Percentiles rank a stretch among this genome's conserved stretches.
These are phyloP conservation scores for Ceratosolen solmsi DNA, from an alignment of 1,140 invertebrate genomes.

Conservation along the genomic window DNA sequence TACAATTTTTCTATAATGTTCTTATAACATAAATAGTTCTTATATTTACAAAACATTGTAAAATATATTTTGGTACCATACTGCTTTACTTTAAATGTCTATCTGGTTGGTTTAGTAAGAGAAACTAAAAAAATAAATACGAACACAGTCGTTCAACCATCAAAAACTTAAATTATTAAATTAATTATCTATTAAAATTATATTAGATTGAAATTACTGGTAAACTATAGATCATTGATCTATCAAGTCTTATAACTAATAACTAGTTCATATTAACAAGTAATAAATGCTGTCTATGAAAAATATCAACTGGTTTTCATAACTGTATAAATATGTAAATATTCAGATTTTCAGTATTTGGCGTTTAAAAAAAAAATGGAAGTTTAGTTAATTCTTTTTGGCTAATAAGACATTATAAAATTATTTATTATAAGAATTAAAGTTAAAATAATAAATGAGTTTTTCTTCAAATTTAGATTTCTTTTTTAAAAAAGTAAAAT, in stretches of 20 bases:
- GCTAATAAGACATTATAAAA: no score
- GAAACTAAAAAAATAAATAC: constrained; percentile 3
- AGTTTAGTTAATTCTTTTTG: no score
- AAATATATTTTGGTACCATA: constrained; percentile 39
- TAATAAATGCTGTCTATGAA: constrained; percentile 38
- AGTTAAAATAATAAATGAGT: no score
- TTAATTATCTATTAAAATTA: constrained; percentile 30
- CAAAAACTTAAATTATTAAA: constrained; percentile 29
- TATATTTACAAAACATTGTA: constrained; percentile 47
- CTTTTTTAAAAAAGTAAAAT: no score
- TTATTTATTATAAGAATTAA: no score
- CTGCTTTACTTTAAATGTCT: constrained; percentile 22
- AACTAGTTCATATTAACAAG: constrained; percentile 27
- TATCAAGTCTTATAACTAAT: neutral
- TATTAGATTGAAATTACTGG: neutral
- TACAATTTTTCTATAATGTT: no score
- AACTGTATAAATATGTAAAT: no score
- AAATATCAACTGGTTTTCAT: constrained; percentile 20
- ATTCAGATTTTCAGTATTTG: no score
- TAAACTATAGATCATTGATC: neutral
- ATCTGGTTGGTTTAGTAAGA: neutral
- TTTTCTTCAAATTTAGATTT: no score
- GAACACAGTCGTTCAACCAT: constrained; percentile 2
- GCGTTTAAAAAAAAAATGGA: no score
- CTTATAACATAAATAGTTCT: constrained; percentile 23